A percentile compares a stretch with the other conserved stretches of the same genome.
These are phyloP conservation scores for Girardinus metallicus DNA, from an alignment of 2,797 vertebrate species.

Conservation along the genomic window DNA sequence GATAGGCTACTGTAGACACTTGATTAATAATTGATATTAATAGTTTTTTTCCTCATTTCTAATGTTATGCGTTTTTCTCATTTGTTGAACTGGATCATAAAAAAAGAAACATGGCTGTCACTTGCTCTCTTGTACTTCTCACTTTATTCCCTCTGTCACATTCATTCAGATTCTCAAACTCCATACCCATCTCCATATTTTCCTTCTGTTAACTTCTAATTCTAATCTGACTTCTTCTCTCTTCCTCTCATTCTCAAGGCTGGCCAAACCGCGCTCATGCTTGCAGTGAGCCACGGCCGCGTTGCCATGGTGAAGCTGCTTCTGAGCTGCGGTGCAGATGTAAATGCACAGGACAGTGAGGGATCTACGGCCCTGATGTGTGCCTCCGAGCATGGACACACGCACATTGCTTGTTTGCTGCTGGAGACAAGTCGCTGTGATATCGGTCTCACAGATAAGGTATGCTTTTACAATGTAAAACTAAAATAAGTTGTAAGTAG, in stretches of 20 bases:
- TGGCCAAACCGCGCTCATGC: slow-evolving; percentile 94
- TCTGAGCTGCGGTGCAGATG: slow-evolving; percentile 85
- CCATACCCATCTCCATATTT: not conserved
- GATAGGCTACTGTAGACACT: not conserved
- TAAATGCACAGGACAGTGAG: slow-evolving; percentile 90
- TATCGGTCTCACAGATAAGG: slow-evolving; percentile 86
- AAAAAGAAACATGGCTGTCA: not conserved
- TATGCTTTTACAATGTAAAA: slow-evolving; percentile 52
- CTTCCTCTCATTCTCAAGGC: slow-evolving; percentile 66
- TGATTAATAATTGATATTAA: not conserved
- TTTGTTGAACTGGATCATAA: not conserved
- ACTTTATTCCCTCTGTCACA: not conserved
- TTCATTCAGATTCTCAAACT: not conserved
- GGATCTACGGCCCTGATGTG: slow-evolving; percentile 93
- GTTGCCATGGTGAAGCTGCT: slow-evolving; percentile 93
- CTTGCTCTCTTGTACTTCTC: not conserved
- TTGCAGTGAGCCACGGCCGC: slow-evolving; percentile 92
- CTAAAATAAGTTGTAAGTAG: not conserved
- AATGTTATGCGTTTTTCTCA: not conserved
- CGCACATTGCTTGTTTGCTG: slow-evolving; percentile 86
- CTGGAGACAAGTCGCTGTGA: slow-evolving; percentile 87
- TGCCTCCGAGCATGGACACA: slow-evolving; percentile 89
- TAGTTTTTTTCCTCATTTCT: not conserved
- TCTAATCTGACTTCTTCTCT: slow-evolving; percentile 13
- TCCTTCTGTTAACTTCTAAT: slow-evolving; percentile 33